Percentiles rank a stretch among this genome's conserved stretches.
Conservation (phyloP, 2,888 invertebrate genomes). For the Diploptera punctata region DNA sequence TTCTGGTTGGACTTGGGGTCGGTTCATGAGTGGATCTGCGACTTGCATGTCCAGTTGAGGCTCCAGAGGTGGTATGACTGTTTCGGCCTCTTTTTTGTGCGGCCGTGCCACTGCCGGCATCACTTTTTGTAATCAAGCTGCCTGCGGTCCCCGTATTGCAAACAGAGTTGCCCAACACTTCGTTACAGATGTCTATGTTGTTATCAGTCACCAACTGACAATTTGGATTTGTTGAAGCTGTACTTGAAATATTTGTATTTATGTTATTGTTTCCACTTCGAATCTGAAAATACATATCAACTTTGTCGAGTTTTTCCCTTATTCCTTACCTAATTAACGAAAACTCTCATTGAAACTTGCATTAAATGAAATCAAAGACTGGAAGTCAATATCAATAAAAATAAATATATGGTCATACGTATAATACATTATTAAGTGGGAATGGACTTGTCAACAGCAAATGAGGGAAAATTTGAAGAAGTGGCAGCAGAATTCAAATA, state of each 20-base stretch:
- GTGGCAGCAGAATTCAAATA: too few relatives aligned
- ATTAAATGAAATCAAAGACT: too few relatives aligned
- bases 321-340: too few relatives aligned
- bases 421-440: too few relatives aligned
- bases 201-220: conserved; percentile 9
- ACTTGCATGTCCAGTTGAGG: neutral
- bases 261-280: conserved; percentile 42
- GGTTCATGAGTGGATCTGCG: conserved; percentile 10
- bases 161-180: neutral
- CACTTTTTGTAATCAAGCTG: conserved; percentile 21
- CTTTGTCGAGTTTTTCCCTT: too few relatives aligned
- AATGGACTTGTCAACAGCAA: too few relatives aligned
- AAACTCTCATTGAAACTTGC: too few relatives aligned
- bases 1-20: conserved; percentile 39
- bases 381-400: too few relatives aligned
- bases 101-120: conserved; percentile 13
- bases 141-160: conserved; percentile 26
- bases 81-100: neutral
- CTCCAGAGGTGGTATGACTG: conserved; percentile 1
- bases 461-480: too few relatives aligned
- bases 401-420: too few relatives aligned
- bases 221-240: neutral
- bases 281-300: conserved; percentile 34
- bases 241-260: conserved; percentile 16
- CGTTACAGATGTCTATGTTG: conserved; percentile 3